These are phyloP conservation scores for Dasysyrphus tricinctus DNA, from an alignment of 2,888 invertebrate genomes.

Conservation along the genomic window DNA sequence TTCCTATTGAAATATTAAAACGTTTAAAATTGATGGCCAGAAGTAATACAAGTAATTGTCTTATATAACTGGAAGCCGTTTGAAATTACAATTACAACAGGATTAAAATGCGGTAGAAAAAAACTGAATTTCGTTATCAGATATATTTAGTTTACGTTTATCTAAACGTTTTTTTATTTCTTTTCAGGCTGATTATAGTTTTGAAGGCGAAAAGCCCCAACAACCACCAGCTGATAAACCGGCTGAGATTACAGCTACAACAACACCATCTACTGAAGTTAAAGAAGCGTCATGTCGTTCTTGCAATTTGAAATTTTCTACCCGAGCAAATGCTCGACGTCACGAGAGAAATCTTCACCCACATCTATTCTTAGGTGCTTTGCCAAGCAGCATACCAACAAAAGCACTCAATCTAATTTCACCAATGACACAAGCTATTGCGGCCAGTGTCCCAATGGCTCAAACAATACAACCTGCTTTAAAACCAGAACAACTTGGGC, in stretches of 20 bases:
- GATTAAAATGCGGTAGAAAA: too few species aligned
- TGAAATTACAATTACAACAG: too few species aligned
- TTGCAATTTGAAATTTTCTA: slow-evolving; percentile 83
- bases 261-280: slow-evolving; percentile 78
- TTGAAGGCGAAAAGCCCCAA: slow-evolving; percentile 51
- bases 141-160: not conserved
- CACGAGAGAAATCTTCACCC: slow-evolving; percentile 83
- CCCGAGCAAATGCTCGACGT: slow-evolving; percentile 83
- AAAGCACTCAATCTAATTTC: slow-evolving; percentile 80
- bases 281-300: slow-evolving; percentile 83
- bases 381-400: slow-evolving; percentile 78
- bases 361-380: slow-evolving; percentile 78
- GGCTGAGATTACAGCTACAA: slow-evolving; percentile 76
- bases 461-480: slow-evolving; percentile 41
- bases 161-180: not conserved
- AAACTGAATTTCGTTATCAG: not conserved
- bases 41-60: too few species aligned
- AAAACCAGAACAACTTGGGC: slow-evolving; percentile 77
- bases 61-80: too few species aligned
- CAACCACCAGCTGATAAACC: slow-evolving; percentile 61
- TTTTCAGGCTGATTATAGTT: slow-evolving; percentile 57
- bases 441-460: slow-evolving; percentile 7
- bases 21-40: too few species aligned
- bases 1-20: too few species aligned
- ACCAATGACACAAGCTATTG: slow-evolving; percentile 45